Conservation (phyloP, 2,113 vertebrate species). For the Dipodomys merriami region DNA sequence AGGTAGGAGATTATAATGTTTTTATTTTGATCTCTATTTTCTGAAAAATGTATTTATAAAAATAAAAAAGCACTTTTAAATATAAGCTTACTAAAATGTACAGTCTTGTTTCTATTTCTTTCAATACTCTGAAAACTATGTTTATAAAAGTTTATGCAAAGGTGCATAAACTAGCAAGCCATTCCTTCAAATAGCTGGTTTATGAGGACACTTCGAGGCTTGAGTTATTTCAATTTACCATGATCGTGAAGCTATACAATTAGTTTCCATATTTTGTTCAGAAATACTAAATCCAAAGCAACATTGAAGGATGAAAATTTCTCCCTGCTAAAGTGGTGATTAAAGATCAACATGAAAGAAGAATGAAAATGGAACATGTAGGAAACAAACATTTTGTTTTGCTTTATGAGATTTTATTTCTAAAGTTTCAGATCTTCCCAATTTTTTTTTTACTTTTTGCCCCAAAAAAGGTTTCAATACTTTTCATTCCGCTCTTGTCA, state of each 20-base stretch:
- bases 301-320: neutral
- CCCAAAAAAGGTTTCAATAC: constrained; percentile 94
- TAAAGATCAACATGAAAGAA: neutral
- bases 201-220: constrained; percentile 63
- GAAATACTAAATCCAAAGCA: constrained; percentile 56
- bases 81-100: constrained; percentile 6
- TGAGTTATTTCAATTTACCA: constrained; percentile 20
- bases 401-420: constrained; percentile 58
- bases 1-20: neutral
- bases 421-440: constrained; percentile 84
- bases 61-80: constrained; percentile 31
- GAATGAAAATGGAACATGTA: neutral
- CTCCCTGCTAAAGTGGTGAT: neutral
- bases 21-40: constrained; percentile 35
- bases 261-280: constrained; percentile 48
- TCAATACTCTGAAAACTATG: neutral
- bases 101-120: neutral
- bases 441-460: constrained; percentile 90
- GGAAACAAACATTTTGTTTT: constrained; percentile 26
- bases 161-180: constrained; percentile 51
- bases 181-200: constrained; percentile 66
- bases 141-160: neutral
- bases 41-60: neutral
- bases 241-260: neutral
- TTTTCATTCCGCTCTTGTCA: constrained; percentile 98